Conservation (phyloP, 2,113 vertebrate species). For the Alaudala cheleensis region DNA sequence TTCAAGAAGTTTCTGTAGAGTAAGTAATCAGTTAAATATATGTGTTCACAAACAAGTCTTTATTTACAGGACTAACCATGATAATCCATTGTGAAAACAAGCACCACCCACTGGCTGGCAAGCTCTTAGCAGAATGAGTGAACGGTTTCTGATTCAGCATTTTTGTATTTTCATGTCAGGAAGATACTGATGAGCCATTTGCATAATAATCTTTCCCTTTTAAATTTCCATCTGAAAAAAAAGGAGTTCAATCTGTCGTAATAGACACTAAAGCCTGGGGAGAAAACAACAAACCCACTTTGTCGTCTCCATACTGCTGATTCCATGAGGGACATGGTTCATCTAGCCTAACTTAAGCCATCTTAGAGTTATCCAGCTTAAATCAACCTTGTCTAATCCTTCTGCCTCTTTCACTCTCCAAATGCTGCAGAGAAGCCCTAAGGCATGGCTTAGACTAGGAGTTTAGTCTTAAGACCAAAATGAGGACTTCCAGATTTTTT, state of each 20-base stretch:
- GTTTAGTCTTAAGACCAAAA: background rate
- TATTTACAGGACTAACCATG: background rate
- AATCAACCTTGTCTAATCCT: background rate
- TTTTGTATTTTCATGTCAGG: background rate
- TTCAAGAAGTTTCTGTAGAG: background rate
- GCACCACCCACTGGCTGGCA: background rate
- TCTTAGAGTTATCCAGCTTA: background rate
- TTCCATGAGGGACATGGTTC: background rate
- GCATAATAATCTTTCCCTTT: background rate
- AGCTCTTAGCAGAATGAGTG: background rate
- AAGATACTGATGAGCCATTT: background rate
- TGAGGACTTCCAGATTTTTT: background rate
- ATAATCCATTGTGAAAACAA: background rate
- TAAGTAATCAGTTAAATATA: background rate
- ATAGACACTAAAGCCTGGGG: background rate
- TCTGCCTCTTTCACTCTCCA: background rate
- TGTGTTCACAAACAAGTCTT: background rate
- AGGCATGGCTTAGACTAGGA: background rate
- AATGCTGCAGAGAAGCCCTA: background rate
- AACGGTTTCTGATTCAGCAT: background rate
- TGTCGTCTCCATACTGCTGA: background rate
- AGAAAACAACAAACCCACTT: background rate
- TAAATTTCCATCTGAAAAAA: background rate
- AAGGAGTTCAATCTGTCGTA: background rate
- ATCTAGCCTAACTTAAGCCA: background rate